These are phyloP conservation scores for Acropora yongei DNA, from an alignment of 64 coral and sea anemone genomes.

Conservation along the genomic window DNA sequence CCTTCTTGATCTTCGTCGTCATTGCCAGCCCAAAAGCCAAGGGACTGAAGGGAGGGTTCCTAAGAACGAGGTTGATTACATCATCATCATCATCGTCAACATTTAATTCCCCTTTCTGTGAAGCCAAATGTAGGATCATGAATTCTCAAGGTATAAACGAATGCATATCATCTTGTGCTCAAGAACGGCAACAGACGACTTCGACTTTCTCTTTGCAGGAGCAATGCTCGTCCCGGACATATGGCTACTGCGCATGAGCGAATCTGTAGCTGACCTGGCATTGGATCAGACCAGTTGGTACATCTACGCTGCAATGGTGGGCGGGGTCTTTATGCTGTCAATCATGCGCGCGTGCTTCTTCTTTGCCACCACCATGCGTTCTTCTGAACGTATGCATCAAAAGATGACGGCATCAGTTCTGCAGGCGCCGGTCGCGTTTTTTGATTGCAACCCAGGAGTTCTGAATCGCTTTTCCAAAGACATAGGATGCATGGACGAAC, in stretches of 20 bases:
- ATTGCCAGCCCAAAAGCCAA: no score
- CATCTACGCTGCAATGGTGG: conserved; percentile 59
- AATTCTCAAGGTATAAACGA: no score
- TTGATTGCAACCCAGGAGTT: conserved; percentile 35
- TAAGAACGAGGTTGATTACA: no score
- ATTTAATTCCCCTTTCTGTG: no score
- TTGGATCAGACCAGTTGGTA: conserved; percentile 62
- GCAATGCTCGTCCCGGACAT: conserved; percentile 64
- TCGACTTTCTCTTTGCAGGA: conserved; percentile 1
- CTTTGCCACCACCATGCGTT: conserved; percentile 46
- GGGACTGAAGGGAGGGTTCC: no score
- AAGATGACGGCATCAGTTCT: conserved; percentile 57
- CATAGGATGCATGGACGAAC: conserved; percentile 47
- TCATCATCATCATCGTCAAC: no score
- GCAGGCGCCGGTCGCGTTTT: conserved; percentile 36
- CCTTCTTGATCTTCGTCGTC: no score
- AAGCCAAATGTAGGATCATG: no score
- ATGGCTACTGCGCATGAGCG: conserved; percentile 71
- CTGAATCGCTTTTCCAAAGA: conserved; percentile 68
- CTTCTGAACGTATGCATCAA: conserved; percentile 47
- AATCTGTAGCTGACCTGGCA: conserved; percentile 8
- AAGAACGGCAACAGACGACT: background rate
- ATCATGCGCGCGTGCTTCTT: conserved; percentile 64
- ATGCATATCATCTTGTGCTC: no score
- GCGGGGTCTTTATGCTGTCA: conserved; percentile 39